A percentile compares a stretch with the other conserved stretches of the same genome.
These are phyloP conservation scores for Megalurothrips usitatus DNA, from an alignment of 2,888 invertebrate genomes.

Conservation along the genomic window DNA sequence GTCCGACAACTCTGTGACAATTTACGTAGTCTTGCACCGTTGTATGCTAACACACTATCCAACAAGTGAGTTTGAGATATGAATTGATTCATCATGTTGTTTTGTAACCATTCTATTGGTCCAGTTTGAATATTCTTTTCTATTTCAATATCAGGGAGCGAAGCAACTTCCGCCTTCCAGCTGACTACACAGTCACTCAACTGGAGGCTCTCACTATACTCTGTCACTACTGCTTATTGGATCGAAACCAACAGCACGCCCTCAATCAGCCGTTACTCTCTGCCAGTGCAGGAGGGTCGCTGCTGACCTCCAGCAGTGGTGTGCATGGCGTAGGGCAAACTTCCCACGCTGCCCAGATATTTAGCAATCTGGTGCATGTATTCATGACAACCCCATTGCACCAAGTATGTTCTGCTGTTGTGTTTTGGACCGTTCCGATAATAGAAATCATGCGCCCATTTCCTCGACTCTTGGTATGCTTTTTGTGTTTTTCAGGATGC, in stretches of 20 bases:
- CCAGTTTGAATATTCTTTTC: background rate
- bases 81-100: background rate
- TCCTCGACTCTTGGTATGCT: slow-evolving; percentile 31
- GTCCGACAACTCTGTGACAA: slow-evolving; percentile 75
- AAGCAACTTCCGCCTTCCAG: slow-evolving; percentile 50
- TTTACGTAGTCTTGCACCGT: slow-evolving; percentile 59
- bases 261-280: slow-evolving; percentile 55
- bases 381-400: slow-evolving; percentile 63
- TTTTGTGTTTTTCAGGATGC: slow-evolving; percentile 42
- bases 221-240: slow-evolving; percentile 74
- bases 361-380: slow-evolving; percentile 75
- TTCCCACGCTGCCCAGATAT: slow-evolving; percentile 62
- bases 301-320: background rate
- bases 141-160: background rate
- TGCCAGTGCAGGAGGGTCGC: slow-evolving; percentile 49
- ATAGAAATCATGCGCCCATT: slow-evolving; percentile 4
- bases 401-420: slow-evolving; percentile 41
- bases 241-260: slow-evolving; percentile 57
- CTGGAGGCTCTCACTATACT: slow-evolving; percentile 72
- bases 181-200: slow-evolving; percentile 73
- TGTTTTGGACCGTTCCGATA: background rate
- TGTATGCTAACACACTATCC: slow-evolving; percentile 34
- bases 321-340: slow-evolving; percentile 41
- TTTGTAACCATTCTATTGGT: background rate
- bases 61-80: slow-evolving; percentile 30